Evolutionary conservation across 2,888 invertebrate species (phyloP).

Genomic region (Ceramica pisi): DNA sequence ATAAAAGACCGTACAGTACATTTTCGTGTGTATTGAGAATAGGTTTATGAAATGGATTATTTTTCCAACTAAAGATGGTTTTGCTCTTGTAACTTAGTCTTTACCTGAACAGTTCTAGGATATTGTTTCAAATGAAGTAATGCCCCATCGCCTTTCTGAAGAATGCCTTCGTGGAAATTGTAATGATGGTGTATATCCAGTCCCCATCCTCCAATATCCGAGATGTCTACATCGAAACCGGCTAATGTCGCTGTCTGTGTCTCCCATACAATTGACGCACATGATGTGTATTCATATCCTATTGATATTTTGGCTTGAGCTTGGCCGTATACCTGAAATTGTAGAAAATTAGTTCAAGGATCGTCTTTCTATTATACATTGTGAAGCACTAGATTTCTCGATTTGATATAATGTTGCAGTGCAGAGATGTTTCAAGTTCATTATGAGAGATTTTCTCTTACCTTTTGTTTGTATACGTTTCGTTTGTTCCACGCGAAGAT

Average conservation of each 20-base stretch:
- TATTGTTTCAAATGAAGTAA: constrained; percentile 98
- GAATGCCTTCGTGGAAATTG: constrained; percentile 99
- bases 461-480: constrained; percentile 99
- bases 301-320: constrained; percentile 97
- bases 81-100: neutral
- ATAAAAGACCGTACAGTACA: constrained; percentile 77
- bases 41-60: neutral
- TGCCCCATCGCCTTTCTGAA: constrained; percentile 99
- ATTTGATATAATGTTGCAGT: neutral
- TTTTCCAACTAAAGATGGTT: neutral
- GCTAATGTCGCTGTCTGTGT: constrained; percentile 98
- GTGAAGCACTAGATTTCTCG: neutral
- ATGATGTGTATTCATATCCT: constrained; percentile 98
- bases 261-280: constrained; percentile 97
- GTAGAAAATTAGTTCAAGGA: neutral
- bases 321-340: constrained; percentile 93
- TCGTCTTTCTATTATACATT: too few relatives aligned
- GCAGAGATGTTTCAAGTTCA: neutral
- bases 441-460: constrained; percentile 44
- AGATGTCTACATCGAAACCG: constrained; percentile 98
- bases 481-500: constrained; percentile 99
- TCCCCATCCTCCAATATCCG: constrained; percentile 99
- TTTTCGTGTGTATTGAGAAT: neutral
- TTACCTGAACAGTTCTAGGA: constrained; percentile 95
- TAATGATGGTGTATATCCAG: constrained; percentile 99